Base-by-base conservation (phyloP, 2,888 invertebrate species). In the Apotomis turbidana region DNA sequence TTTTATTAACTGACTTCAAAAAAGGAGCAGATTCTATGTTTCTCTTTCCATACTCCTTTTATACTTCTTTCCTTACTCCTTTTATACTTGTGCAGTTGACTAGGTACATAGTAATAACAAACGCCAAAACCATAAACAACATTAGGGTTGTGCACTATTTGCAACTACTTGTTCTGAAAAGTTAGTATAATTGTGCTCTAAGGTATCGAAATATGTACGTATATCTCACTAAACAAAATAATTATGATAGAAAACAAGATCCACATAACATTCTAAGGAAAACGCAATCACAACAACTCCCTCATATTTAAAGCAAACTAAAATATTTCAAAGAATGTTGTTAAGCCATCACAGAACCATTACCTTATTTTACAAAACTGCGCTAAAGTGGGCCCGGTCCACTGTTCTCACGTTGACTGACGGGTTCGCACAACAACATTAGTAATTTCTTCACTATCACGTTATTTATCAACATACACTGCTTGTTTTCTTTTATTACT, bases 291-390 rank as follows among this genome's bases (percentile, higher is more conserved):
- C 0, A 4, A n/a, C 10, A 4, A 5, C 13, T 9, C 10, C 12
- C 13, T 63, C 38, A 54, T 36, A 54, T 10, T 44, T 5, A 8
- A 41, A 46, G 49, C 41, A 8, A 41, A 44, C 41, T 52, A 38
- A 27, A 44, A 60, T 68, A 52, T 68, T 68, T 60, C 15, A 60
- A 68, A 59, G 59, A 41, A 52, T 52, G 59, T 36, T 67, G 41
- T 58, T 27, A 59, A 59, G 36, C 55, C 68, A 62, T 70, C 55
- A 70, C 13, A 54, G 63, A 54, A 55, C 59, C 70, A 54, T 66
- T 54, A 60, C 46, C 54, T 70, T 71, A 67, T 67, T 61, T 61
- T 61, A 61, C 49, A 67, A 71, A 61, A 71, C 61, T 44, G 44
- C 64, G 49, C 10, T 66, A 44, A 61, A 71, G 61, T 55, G 61